A percentile compares a stretch with the other conserved stretches of the same genome.
Evolutionary conservation across 2,888 invertebrate species (phyloP).

Genomic region (Ashinkailepas kermadecensis): DNA sequence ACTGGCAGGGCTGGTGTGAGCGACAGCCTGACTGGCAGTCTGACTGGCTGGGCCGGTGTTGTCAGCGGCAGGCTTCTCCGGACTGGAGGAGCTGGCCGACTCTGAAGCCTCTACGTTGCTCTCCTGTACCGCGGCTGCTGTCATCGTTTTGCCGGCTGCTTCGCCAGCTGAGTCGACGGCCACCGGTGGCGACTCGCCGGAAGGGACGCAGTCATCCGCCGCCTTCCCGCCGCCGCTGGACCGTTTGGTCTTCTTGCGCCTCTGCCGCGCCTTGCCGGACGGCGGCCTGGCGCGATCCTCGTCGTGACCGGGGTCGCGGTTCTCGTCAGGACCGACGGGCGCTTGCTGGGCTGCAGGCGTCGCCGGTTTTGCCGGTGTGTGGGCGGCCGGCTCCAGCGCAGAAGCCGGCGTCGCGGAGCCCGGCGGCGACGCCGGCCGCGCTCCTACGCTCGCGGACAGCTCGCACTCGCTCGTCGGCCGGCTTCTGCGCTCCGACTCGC

Average conservation of each 20-base stretch:
- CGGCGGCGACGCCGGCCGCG: background rate
- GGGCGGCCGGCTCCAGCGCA: background rate
- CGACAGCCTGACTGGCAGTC: background rate
- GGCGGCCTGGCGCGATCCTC: too few relatives aligned
- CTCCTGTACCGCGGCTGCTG: too few relatives aligned
- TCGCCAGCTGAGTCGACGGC: too few relatives aligned
- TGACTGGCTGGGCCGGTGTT: too few relatives aligned
- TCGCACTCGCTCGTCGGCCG: too few relatives aligned
- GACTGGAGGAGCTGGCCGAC: too few relatives aligned
- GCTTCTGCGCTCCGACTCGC: background rate
- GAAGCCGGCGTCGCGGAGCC: background rate
- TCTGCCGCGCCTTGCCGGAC: background rate
- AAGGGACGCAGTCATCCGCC: background rate
- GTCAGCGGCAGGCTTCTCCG: too few relatives aligned
- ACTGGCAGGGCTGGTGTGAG: background rate
- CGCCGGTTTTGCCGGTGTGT: background rate
- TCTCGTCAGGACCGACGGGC: too few relatives aligned
- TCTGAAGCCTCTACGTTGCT: too few relatives aligned
- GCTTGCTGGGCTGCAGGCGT: too few relatives aligned
- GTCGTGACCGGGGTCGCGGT: too few relatives aligned
- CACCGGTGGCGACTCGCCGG: background rate
- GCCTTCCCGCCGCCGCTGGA: background rate
- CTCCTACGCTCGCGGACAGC: background rate
- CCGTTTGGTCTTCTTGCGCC: background rate
- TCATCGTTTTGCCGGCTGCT: too few relatives aligned